Evolutionary conservation across 37 sponge, comb jelly and placozoan species (phyloP).

Genomic region (Petrosia ficiformis): DNA sequence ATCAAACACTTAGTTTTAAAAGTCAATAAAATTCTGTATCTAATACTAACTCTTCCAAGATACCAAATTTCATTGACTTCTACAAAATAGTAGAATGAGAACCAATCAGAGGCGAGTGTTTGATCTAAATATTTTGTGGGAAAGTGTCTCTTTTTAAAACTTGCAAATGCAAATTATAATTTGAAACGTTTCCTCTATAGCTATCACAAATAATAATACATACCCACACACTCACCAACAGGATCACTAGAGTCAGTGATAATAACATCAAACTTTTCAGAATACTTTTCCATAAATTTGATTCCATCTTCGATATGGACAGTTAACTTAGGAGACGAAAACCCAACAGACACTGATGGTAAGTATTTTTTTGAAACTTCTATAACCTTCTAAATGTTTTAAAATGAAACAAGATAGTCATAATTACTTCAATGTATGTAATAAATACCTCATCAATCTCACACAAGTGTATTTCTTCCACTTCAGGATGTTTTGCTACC

Average conservation of each 20-base stretch:
- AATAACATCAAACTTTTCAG: slow-evolving; percentile 80
- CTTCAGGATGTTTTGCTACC: slow-evolving; percentile 77
- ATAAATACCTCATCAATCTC: slow-evolving; percentile 94
- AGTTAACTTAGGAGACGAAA: slow-evolving; percentile 45
- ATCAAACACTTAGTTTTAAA: too few relatives aligned
- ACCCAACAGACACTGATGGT: slow-evolving; percentile 61
- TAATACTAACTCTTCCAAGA: too few relatives aligned
- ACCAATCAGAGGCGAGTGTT: too few relatives aligned
- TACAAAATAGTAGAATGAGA: too few relatives aligned
- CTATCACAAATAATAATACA: too few relatives aligned
- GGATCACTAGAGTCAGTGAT: slow-evolving; percentile 90
- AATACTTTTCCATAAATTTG: slow-evolving; percentile 48
- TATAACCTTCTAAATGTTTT: slow-evolving; percentile 43
- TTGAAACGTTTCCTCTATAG: too few relatives aligned
- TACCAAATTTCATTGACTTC: too few relatives aligned
- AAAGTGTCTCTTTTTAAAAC: too few relatives aligned
- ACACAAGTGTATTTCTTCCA: slow-evolving; percentile 75
- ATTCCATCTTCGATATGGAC: slow-evolving; percentile 71
- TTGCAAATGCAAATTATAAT: too few relatives aligned
- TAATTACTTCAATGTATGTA: too few relatives aligned
- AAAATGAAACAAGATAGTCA: background rate
- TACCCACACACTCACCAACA: background rate
- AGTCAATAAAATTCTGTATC: too few relatives aligned
- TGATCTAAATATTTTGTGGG: too few relatives aligned
- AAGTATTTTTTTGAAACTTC: slow-evolving; percentile 74